Percentiles rank a stretch among this genome's conserved stretches.
These are phyloP conservation scores for Conus betulinus DNA, from an alignment of 1,140 invertebrate species.

Conservation along the genomic window DNA sequence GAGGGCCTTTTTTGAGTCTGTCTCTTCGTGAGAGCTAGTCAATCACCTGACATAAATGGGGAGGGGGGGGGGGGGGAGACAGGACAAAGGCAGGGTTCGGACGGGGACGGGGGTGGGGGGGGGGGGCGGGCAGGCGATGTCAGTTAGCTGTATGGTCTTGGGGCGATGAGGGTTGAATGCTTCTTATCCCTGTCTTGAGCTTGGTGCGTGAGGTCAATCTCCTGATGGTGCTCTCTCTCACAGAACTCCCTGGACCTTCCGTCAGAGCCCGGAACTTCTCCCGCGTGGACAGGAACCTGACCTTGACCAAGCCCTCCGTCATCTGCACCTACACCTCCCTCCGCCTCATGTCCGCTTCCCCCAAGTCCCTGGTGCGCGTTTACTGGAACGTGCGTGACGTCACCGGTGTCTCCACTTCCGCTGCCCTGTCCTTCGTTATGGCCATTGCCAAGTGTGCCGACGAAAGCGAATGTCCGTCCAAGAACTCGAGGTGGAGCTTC, in stretches of 20 bases:
- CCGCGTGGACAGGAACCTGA: neutral
- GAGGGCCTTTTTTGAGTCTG: no score
- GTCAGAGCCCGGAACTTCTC: neutral
- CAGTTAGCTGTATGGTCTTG: no score
- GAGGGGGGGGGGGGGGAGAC: no score
- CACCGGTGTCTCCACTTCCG: constrained; percentile 6
- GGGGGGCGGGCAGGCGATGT: no score
- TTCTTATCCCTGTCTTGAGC: no score
- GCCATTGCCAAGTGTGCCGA: neutral
- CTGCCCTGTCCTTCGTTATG: constrained; percentile 31
- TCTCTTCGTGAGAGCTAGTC: no score
- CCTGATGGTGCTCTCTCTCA: no score
- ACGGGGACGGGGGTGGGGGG: no score
- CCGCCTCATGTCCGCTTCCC: neutral
- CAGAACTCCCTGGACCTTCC: neutral
- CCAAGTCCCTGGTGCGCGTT: constrained; percentile 23
- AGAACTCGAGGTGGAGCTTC: neutral
- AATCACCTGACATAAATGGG: no score
- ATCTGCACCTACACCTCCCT: constrained; percentile 33
- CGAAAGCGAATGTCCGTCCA: neutral
- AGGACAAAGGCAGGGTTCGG: no score
- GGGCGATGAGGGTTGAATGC: no score
- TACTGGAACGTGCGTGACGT: constrained; percentile 34
- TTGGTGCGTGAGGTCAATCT: no score
- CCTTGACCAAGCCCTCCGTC: neutral